Conservation (phyloP, 2,888 invertebrate species). For the Tuberolachnus salignus region DNA sequence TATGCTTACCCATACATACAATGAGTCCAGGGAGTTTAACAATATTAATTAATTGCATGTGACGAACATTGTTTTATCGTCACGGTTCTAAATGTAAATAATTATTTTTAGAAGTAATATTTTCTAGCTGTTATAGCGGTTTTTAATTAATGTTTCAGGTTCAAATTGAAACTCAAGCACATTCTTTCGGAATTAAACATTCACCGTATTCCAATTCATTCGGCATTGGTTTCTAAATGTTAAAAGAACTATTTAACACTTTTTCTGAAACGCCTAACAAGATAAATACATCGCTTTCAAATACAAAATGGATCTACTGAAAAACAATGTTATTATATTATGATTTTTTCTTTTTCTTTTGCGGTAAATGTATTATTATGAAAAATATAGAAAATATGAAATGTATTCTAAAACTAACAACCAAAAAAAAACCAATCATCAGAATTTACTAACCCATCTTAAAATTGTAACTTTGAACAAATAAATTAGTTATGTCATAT, state of each 20-base stretch:
- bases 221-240: slow-evolving; percentile 59
- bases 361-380: slow-evolving; percentile 27
- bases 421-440: background rate
- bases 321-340: slow-evolving; percentile 30
- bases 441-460: slow-evolving; percentile 31
- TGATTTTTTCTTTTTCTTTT: slow-evolving; percentile 1
- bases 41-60: background rate
- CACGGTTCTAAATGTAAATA: background rate
- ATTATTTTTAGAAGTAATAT: background rate
- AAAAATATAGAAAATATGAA: slow-evolving; percentile 2
- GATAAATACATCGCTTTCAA: slow-evolving; percentile 44
- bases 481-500: slow-evolving; percentile 33
- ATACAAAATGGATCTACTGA: background rate
- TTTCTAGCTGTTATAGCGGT: background rate
- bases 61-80: background rate
- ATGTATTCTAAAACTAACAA: slow-evolving; percentile 42
- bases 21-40: background rate
- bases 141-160: slow-evolving; percentile 65
- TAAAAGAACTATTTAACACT: slow-evolving; percentile 45
- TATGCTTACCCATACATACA: background rate
- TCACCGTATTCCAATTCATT: slow-evolving; percentile 75
- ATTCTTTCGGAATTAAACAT: slow-evolving; percentile 86
- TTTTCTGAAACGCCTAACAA: slow-evolving; percentile 44
- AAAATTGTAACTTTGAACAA: slow-evolving; percentile 49
- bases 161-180: slow-evolving; percentile 70